Evolutionary conservation across 2,797 vertebrate species (phyloP).

Genomic region (Ibycter americanus): DNA sequence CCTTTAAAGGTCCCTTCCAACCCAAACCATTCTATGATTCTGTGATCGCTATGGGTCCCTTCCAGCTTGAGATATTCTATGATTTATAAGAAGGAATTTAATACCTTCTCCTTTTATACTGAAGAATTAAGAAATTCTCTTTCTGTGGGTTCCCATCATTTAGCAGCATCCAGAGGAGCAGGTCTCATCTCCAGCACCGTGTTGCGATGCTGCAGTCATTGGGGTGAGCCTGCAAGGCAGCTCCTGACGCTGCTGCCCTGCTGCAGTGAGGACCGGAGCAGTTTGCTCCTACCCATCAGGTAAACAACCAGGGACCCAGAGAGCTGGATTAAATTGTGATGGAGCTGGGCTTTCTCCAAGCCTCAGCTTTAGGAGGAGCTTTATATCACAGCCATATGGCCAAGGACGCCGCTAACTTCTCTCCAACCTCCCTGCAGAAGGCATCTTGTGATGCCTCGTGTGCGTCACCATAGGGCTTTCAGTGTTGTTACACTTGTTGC

Average conservation of each 20-base stretch:
- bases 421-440: neutral
- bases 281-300: neutral
- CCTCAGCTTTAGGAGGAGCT: neutral
- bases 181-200: neutral
- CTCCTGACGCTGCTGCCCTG: neutral
- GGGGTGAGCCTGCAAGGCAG: neutral
- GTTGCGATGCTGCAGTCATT: neutral
- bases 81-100: neutral
- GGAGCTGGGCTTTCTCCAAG: neutral
- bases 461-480: fast-evolving
- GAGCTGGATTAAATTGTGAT: too few species aligned
- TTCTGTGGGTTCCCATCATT: neutral
- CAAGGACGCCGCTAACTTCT: neutral
- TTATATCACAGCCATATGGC: neutral
- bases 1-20: neutral
- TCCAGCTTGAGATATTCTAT: too few species aligned
- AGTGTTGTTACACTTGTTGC: fast-evolving
- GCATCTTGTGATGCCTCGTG: fast-evolving
- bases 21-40: too few species aligned
- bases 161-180: neutral
- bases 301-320: neutral
- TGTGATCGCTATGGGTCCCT: too few species aligned
- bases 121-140: neutral
- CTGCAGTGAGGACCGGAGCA: fast-evolving
- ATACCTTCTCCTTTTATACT: neutral